phyloP scores from a whole-genome alignment of 1,140 invertebrate species.

The Reticulitermes speratus region DNA sequence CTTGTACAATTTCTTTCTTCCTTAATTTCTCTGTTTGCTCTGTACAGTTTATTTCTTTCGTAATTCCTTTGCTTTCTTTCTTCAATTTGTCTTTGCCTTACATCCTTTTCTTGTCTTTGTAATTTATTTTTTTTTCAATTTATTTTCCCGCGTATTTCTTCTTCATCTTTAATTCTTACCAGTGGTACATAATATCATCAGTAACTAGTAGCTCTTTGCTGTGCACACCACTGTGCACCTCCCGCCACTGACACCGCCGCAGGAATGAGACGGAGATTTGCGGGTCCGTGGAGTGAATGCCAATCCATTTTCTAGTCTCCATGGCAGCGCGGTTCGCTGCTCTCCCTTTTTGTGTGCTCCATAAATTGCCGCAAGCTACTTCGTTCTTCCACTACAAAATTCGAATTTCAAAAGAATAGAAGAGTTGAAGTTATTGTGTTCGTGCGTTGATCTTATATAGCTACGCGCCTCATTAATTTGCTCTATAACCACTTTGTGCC shows the following conservation, averaged over 20 bases:
- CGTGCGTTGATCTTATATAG: neutral
- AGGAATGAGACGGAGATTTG: neutral
- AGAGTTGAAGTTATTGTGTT: neutral
- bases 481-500: neutral
- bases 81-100: no score
- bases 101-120: no score
- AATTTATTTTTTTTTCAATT: no score
- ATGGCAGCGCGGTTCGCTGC: neutral
- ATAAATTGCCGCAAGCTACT: neutral
- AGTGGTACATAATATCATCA: no score
- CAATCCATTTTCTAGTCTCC: neutral
- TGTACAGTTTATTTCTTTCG: no score
- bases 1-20: no score
- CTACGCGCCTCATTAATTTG: neutral
- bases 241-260: neutral
- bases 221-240: neutral
- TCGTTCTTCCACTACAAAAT: neutral
- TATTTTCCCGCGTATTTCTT: no score
- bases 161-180: no score
- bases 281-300: neutral
- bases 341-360: neutral
- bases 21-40: no score
- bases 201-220: no score
- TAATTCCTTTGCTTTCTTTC: no score
- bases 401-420: slow-evolving; percentile 12